Conservation (phyloP, 2,888 invertebrate species). For the Pachliopta kotzebuea region DNA sequence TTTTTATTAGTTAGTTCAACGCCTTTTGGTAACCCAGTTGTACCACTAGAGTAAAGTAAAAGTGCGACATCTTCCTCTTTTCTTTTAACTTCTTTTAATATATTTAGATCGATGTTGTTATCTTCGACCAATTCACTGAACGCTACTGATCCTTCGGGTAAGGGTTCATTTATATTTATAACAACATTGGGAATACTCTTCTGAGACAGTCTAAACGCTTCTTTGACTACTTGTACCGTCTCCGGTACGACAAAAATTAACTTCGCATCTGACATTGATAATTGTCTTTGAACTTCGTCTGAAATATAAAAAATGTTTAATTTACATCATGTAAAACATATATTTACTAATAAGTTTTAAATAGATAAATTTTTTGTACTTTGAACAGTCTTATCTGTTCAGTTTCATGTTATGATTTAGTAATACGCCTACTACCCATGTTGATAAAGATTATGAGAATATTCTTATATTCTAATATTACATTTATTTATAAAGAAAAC, state of each 20-base stretch:
- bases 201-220: conserved; percentile 66
- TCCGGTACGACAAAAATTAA: conserved; percentile 80
- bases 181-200: conserved; percentile 74
- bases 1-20: conserved; percentile 83
- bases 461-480: neutral
- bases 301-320: no score
- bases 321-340: conserved; percentile 37
- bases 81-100: conserved; percentile 57
- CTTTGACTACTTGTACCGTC: conserved; percentile 63
- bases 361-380: no score
- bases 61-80: conserved; percentile 80
- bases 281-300: conserved; percentile 86
- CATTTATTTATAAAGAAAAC: conserved; percentile 32
- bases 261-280: conserved; percentile 81
- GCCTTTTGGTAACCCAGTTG: conserved; percentile 90
- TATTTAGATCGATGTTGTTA: conserved; percentile 66
- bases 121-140: conserved; percentile 80
- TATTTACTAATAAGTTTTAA: no score
- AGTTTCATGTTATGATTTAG: no score
- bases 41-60: conserved; percentile 91
- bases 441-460: neutral
- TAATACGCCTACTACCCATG: no score
- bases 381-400: no score
- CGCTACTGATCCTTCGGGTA: conserved; percentile 77
- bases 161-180: conserved; percentile 34